Base-by-base conservation (phyloP, 2,113 vertebrate species). In the Scolopax mira region DNA sequence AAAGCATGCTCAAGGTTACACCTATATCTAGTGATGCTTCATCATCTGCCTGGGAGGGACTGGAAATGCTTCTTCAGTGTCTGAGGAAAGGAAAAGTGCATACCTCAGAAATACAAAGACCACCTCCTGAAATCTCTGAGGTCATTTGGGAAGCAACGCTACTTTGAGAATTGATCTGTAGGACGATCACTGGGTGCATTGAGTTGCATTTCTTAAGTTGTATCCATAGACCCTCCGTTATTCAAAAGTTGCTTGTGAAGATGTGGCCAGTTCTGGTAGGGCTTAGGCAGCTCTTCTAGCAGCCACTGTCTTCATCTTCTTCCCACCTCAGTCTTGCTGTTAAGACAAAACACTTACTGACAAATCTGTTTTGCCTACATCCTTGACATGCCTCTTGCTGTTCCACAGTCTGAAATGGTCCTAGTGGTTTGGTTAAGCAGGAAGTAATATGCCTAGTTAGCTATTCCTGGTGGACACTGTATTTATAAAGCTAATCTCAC, bases 1-100 rank as follows among this genome's bases (percentile, higher is more conserved):
- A 92, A 80, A 51, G 28, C 51, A 41, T 8, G 46, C 41, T 44
- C 0, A 1, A 46, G 31, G 30, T 78, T 49, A 24, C 0, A 0
- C 9, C 18, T 27, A 3, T 49, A 49, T 31, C 67, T 73, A 31
- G 4, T 70, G 46, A 16, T 46, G 16, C 42, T 60, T 64, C 71
- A 44, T 72, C 35, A 33, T 60, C 35, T 55, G 21, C 30, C 71
- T 33, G 9, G 39, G 46, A 69, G 14, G 31, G 41, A 54, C 62
- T 69, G 37, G 31, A 73, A 17, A 49, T 5, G 2, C 8, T 73
- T 73, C 18, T 81, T 90, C 37, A 21, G 3, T 33, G 18, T 54
- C n/a, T 61, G 41, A 42, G 24, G 39, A 73, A 13, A 10, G 6
- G 6, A 69, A 74, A 60, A 18, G 6, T 39, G 2, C 9, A 2